Evolutionary conservation across 1,140 invertebrate species (phyloP), one percentile per base, ranked within the genome.

Genomic region (Cotesia vestalis): DNA sequence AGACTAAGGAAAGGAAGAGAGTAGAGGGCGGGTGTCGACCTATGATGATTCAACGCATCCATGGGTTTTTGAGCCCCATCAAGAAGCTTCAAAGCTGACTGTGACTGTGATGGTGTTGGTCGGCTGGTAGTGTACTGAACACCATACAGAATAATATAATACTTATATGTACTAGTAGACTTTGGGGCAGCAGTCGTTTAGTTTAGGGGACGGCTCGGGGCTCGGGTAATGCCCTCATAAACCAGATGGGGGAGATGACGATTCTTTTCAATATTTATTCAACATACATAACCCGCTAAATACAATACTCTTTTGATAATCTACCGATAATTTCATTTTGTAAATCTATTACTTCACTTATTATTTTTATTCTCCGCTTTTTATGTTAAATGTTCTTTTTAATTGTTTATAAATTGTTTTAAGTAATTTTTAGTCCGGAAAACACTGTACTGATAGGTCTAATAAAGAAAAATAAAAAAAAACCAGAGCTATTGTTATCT

Each of bases 211-310:
- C 38, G 12, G 20, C 34, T 17, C 34, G 35, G 9, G 14, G 61
- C 1, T 46, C 38, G 63, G 61, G 61, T 63, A 63, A 63, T 63
- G 61, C 61, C 61, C 61, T 63, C 61, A 63, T 63, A 36, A 51
- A 27, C 63, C 63, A 66, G 17, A 66, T 66, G 40, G 63, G 63
- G 63, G 63, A 46, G 63, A 38, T 46, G 63, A 46, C 63, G 63
- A 66, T 51, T 66, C 63, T 66, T 38, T 51, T 66, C 60, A 62
- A 62, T 62, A 62, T 62, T 62, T 62, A 62, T 35, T 62, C 60
- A 62, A 62, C 60, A 62, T 62, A 34, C 34, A 62, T 62, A 62
- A 62, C 60, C 60, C 60, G 35, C 60, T 62, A 62, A 62, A 62
- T 35, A 62, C 60, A 62, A 62, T 62, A 62, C 12, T 35, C 34